A percentile compares a stretch with the other conserved stretches of the same genome.
Evolutionary conservation across 92 coral and sea anemone species (phyloP).

Genomic region (Actinernus sp.): DNA sequence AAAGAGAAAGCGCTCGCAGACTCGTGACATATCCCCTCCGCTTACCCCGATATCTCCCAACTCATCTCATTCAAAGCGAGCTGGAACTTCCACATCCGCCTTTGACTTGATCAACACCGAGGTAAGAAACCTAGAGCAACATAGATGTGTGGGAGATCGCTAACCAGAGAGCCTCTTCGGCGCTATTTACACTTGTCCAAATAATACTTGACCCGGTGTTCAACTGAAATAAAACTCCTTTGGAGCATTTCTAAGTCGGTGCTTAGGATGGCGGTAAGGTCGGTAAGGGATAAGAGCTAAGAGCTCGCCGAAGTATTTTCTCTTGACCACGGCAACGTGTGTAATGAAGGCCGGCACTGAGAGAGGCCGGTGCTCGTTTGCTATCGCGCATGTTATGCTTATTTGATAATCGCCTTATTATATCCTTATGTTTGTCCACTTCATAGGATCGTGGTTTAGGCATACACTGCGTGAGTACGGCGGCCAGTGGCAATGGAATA

Average conservation of each 20-base stretch:
- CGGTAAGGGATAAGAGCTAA: neutral
- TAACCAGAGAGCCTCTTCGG: conserved; percentile 36
- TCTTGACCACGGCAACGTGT: neutral
- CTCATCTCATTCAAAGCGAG: conserved; percentile 87
- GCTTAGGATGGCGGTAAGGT: conserved; percentile 41
- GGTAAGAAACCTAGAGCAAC: conserved; percentile 68
- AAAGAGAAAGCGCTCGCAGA: conserved; percentile 80
- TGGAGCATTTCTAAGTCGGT: conserved; percentile 21
- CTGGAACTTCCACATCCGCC: conserved; percentile 92
- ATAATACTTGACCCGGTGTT: conserved; percentile 71
- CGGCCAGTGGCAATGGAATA: conserved; percentile 51
- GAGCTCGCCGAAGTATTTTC: neutral
- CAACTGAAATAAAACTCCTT: conserved; percentile 25
- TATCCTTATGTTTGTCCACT: conserved; percentile 72
- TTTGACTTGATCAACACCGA: conserved; percentile 92
- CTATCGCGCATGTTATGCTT: conserved; percentile 80
- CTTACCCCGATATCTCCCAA: conserved; percentile 99
- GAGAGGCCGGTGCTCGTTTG: conserved; percentile 45
- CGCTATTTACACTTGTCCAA: conserved; percentile 78
- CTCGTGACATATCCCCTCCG: conserved; percentile 98
- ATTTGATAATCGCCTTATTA: conserved; percentile 86
- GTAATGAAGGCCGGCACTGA: conserved; percentile 47
- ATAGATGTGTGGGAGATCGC: conserved; percentile 49
- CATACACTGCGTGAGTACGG: conserved; percentile 80
- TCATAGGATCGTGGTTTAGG: conserved; percentile 97